phyloP scores from a whole-genome alignment of 64 coral and sea anemone genomes.

The Actinia tenebrosa region DNA sequence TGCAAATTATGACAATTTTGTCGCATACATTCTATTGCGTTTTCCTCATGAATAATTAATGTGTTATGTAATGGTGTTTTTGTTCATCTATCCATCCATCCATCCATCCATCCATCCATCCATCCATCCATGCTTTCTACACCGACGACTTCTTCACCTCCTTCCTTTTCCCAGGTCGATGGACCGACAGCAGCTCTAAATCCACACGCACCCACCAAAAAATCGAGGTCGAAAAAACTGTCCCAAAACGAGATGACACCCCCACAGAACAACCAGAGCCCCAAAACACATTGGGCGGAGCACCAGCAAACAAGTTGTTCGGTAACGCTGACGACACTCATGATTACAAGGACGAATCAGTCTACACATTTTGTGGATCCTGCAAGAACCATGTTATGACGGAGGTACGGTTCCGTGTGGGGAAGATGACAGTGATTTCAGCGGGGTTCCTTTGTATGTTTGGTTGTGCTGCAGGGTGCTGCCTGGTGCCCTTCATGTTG shows the following conservation, averaged over 20 bases:
- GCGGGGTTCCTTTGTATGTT: slow-evolving; percentile 56
- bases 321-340: slow-evolving; percentile 20
- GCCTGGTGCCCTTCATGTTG: slow-evolving; percentile 57
- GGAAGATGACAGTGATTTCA: slow-evolving; percentile 61
- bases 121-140: background rate
- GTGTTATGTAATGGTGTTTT: too few species aligned
- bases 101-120: background rate
- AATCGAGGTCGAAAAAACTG: background rate
- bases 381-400: slow-evolving; percentile 83
- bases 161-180: background rate
- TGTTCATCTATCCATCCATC: too few species aligned
- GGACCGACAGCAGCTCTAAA: background rate
- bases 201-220: background rate
- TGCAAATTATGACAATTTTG: too few species aligned
- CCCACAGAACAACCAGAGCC: background rate
- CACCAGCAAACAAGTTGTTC: background rate
- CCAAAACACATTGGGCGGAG: background rate
- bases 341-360: slow-evolving; percentile 57
- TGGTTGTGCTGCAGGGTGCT: slow-evolving; percentile 70
- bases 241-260: background rate
- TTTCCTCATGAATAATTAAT: too few species aligned
- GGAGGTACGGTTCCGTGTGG: slow-evolving; percentile 44
- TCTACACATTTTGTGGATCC: slow-evolving; percentile 76
- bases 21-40: too few species aligned
- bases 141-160: too few species aligned